Evolutionary conservation across 2,113 vertebrate species (phyloP), one percentile per base, ranked within the genome.

Genomic region (Sceloporus tristichus): DNA sequence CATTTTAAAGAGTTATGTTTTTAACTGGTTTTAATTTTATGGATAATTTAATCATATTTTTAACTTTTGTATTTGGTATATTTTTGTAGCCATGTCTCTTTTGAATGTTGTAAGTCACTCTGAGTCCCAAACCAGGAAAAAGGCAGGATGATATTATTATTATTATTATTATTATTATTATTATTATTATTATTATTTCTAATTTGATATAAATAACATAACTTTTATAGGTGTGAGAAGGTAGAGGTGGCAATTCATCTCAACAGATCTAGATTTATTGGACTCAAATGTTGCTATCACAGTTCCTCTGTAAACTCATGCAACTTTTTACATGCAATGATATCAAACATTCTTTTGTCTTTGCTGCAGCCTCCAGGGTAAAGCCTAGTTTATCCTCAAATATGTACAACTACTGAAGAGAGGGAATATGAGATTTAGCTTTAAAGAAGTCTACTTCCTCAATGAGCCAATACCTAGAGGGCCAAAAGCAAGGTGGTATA

Each of bases 391-490:
- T 75, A 89, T 82, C 91, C 62, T 89, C 86, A 83, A 86, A 79
- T 86, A 87, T 91, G 91, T 88, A 86, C 66, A 53, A 79, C 89
- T 88, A 56, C 85, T 66, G 75, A 92, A 94, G 54, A 34, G 62
- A 77, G 88, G 85, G 84, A 85, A n/a, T 40, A 90, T 40, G 48
- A 42, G 14, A 87, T 92, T 80, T 87, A 86, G 68, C 89, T 92
- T 91, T 91, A 75, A 89, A 1, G 71, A 73, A 42, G 91, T 25
- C 68, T 89, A 87, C 89, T 88, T 92, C 87, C 14, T 56, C 93
- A 42, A 27, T 34, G 38, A 65, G 70, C 38, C 54, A n/a, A 87
- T 74, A 82, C 18, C 70, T 54, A 74, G 14, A 75, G 70, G 79
- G 79, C 29, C 54, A 82, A 34, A 23, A 83, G n/a, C 16, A 77